These are phyloP conservation scores for Rhyzopertha dominica DNA, from an alignment of 1,140 invertebrate genomes.

Conservation along the genomic window DNA sequence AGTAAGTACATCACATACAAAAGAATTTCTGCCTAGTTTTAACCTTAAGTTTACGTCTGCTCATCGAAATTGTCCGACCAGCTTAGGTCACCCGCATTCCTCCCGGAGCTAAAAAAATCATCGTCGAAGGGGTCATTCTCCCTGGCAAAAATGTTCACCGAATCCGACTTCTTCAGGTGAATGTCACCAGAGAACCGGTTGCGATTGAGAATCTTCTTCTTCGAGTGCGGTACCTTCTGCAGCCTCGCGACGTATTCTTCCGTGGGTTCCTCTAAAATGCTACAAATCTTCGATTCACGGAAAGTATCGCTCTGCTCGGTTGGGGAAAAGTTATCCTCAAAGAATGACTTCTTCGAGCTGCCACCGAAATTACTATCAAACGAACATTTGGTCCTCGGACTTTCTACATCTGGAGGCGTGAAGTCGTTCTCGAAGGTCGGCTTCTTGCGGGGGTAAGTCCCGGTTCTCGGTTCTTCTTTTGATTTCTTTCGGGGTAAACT, in stretches of 20 bases:
- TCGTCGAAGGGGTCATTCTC: constrained; percentile 81
- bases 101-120: constrained; percentile 67
- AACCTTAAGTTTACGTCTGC: background rate
- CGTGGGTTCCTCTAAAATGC: constrained; percentile 36
- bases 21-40: background rate
- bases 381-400: constrained; percentile 19
- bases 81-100: constrained; percentile 20
- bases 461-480: constrained; percentile 39
- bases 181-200: constrained; percentile 24
- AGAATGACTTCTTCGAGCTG: constrained; percentile 54
- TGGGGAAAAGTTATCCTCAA: constrained; percentile 69
- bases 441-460: constrained; percentile 37
- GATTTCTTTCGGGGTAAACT: constrained; percentile 27
- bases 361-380: too few relatives aligned
- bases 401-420: constrained; percentile 38
- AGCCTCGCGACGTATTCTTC: too few relatives aligned
- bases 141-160: constrained; percentile 78
- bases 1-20: background rate
- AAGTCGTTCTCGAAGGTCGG: constrained; percentile 70
- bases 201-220: constrained; percentile 21
- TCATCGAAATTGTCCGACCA: background rate
- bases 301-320: constrained; percentile 43
- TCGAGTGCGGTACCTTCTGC: too few relatives aligned
- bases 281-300: constrained; percentile 29
- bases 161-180: constrained; percentile 70